Evolutionary conservation across 2,797 vertebrate genomes (phyloP).

Genomic region (Malacoraja senta): DNA sequence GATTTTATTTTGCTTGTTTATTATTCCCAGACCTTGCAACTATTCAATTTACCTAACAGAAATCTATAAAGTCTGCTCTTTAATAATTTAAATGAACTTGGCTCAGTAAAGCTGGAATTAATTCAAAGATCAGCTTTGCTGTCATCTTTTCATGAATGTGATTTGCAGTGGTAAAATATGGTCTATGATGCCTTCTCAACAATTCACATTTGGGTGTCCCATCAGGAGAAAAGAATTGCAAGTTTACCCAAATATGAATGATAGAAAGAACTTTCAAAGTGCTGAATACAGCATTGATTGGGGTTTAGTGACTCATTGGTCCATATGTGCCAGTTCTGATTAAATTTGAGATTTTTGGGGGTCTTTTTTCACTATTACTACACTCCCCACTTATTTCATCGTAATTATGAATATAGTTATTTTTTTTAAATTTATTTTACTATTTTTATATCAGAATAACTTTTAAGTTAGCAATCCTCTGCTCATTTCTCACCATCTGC

Average conservation of each 20-base stretch:
- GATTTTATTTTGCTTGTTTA: conserved; percentile 19
- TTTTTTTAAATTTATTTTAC: background rate
- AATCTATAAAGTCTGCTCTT: background rate
- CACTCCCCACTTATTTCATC: too few relatives aligned
- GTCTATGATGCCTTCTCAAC: background rate
- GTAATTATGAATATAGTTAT: too few relatives aligned
- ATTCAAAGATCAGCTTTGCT: background rate
- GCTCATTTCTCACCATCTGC: background rate
- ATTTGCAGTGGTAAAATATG: background rate
- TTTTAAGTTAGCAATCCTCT: background rate
- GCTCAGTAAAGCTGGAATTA: background rate
- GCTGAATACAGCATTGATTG: background rate
- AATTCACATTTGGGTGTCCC: background rate
- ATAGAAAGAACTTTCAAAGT: background rate
- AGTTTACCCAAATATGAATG: background rate
- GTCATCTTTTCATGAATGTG: background rate
- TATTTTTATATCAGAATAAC: too few relatives aligned
- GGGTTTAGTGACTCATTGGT: background rate
- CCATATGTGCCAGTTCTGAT: background rate
- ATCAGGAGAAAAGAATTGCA: background rate
- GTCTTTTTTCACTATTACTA: too few relatives aligned
- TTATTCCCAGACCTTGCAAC: background rate
- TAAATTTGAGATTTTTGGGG: background rate
- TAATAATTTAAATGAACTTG: conserved; percentile 35
- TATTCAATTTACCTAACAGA: background rate